Evolutionary conservation across 2,888 invertebrate species (phyloP).

Genomic region (Clitarchus hookeri): DNA sequence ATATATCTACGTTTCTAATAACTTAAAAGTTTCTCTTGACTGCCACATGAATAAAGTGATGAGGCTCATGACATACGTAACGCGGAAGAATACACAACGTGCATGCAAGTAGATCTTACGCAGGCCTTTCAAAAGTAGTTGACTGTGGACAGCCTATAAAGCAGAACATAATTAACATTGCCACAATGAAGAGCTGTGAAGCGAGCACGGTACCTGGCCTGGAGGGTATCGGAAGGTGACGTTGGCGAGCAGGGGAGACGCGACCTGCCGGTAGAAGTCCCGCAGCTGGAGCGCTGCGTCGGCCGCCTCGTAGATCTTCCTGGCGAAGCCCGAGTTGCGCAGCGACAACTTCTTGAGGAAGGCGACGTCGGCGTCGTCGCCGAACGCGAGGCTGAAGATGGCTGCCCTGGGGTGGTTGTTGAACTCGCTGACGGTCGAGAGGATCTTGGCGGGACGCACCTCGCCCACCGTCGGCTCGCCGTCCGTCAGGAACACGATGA

Average conservation of each 20-base stretch:
- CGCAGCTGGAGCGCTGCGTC: constrained; percentile 69
- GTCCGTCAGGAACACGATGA: constrained; percentile 69
- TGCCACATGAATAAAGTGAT: too few species aligned
- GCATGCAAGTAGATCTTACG: too few species aligned
- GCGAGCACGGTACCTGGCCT: constrained; percentile 54
- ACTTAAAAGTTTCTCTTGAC: too few species aligned
- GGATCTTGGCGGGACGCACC: constrained; percentile 57
- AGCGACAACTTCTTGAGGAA: constrained; percentile 69
- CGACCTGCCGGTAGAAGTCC: constrained; percentile 70
- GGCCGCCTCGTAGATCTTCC: constrained; percentile 72
- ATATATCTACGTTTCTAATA: too few species aligned
- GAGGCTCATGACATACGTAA: too few species aligned
- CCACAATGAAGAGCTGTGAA: background rate
- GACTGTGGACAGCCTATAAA: too few species aligned
- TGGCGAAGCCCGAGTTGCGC: constrained; percentile 68
- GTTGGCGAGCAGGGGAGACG: constrained; percentile 69
- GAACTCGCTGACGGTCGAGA: constrained; percentile 58
- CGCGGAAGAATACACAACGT: too few species aligned
- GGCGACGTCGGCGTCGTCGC: constrained; percentile 67
- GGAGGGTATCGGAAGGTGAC: constrained; percentile 67
- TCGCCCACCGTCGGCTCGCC: constrained; percentile 66
- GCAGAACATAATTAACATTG: too few species aligned
- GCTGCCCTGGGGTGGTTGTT: constrained; percentile 55
- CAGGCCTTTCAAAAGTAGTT: too few species aligned
- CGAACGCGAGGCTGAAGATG: constrained; percentile 73